Evolutionary conservation across 2,888 invertebrate genomes (phyloP), one percentile per base, ranked within the genome.

Genomic region (Platycnemis pennipes): DNA sequence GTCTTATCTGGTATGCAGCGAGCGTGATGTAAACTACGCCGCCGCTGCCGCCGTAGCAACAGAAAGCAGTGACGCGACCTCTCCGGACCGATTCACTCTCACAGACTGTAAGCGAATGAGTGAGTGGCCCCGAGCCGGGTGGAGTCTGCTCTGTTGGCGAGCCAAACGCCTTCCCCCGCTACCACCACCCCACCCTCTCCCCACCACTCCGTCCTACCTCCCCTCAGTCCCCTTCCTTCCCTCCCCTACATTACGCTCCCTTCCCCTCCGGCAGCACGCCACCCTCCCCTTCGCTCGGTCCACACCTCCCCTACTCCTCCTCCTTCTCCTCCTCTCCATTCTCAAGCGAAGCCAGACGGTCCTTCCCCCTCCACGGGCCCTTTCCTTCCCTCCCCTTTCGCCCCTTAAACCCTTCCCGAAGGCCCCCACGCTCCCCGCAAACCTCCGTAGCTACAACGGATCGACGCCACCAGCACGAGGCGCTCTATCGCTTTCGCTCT

Each of bases 71-170:
- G 7, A 87, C 87, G 45, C 87, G 26, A 2, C 46, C 44, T 87
- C 46, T 8, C 42, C 46, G 3, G 3, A 1, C 22, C 11, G 45
- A 26, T 26, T 45, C n/a, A 44, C 45, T 44, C 46, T 87, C 46
- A 26, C 46, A 46, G 26, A 87, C 87, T 46, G 87, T 16, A 46
- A n/a, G 87, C n/a, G 77, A 69, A 11, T 31, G 69, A 49, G 49
- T 49, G 63, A 63, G 11, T 31, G 22, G 31, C 44, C 44, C 53
- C 42, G 56, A 63, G 91, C 63, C 37, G 91, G 91, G 63, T 91
- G 44, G 91, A 56, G 63, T 91, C 91, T 91, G 91, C 46, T 46
- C 88, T 42, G 49, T n/a, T 19, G 53, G 37, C 44, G 63, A n/a
- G 26, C 26, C 22, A 16, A 26, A 11, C 63, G 26, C 91, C 37